These are phyloP conservation scores for Mercenaria mercenaria DNA, from an alignment of 1,140 invertebrate species.

Conservation along the genomic window DNA sequence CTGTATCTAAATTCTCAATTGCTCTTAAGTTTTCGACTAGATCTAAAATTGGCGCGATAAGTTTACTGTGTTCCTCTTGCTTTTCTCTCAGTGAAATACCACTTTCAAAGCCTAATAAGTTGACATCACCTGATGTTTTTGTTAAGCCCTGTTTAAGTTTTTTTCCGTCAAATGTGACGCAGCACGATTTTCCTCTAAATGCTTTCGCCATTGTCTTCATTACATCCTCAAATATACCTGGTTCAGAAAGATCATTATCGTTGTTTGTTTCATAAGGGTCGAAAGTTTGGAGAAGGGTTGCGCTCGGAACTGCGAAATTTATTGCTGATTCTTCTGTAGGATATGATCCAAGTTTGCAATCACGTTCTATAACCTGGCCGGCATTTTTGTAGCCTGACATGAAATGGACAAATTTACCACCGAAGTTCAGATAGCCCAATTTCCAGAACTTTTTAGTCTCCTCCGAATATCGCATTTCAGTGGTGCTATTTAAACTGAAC, in stretches of 20 bases:
- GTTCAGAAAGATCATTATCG: background rate
- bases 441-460: slow-evolving; percentile 44
- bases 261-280: background rate
- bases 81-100: background rate
- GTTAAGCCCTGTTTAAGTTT: slow-evolving; percentile 12
- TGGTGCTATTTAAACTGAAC: background rate
- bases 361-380: no score
- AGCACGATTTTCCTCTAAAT: background rate
- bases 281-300: background rate
- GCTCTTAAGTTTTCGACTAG: background rate
- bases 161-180: slow-evolving; percentile 40
- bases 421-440: background rate
- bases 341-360: background rate
- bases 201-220: background rate
- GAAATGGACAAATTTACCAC: slow-evolving; percentile 20
- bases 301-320: slow-evolving; percentile 8
- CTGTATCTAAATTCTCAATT: background rate
- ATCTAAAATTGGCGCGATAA: no score
- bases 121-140: slow-evolving; percentile 18
- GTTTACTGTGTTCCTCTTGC: background rate
- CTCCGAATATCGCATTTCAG: slow-evolving; percentile 3
- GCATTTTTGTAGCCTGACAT: slow-evolving; percentile 27
- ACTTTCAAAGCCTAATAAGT: slow-evolving; percentile 20
- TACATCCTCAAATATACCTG: background rate
- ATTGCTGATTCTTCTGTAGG: background rate